These are phyloP conservation scores for Volucella inanis DNA, from an alignment of 2,888 invertebrate species.

Conservation along the genomic window DNA sequence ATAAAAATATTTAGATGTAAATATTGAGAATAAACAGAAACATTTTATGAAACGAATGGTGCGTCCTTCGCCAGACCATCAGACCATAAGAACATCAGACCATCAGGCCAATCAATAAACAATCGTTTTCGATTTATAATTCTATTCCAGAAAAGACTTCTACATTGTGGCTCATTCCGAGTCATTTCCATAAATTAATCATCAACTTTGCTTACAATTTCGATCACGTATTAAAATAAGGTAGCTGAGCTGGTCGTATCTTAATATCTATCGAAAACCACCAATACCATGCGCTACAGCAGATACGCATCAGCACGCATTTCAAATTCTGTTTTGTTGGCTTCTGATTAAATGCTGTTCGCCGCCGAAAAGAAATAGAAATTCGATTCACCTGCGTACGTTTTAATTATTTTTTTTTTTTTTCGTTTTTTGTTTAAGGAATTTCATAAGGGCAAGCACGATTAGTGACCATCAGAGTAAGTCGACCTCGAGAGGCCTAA, in stretches of 20 bases:
- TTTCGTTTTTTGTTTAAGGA: slow-evolving; percentile 15
- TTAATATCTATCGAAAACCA: not conserved
- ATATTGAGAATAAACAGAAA: slow-evolving; percentile 17
- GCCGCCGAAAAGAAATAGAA: too few relatives aligned
- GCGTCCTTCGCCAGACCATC: slow-evolving; percentile 21
- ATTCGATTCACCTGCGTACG: too few relatives aligned
- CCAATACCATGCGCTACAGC: slow-evolving; percentile 29
- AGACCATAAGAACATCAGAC: not conserved
- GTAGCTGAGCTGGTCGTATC: slow-evolving; percentile 1
- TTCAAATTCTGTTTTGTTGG: slow-evolving; percentile 30
- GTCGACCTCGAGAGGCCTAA: slow-evolving; percentile 57
- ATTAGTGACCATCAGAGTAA: slow-evolving; percentile 41
- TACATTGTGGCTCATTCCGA: not conserved
- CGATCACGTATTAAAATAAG: slow-evolving; percentile 45
- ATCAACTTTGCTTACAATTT: slow-evolving; percentile 21
- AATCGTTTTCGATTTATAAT: slow-evolving; percentile 9
- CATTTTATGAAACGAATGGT: not conserved
- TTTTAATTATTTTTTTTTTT: not conserved
- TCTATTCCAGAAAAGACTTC: too few relatives aligned
- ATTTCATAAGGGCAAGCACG: slow-evolving; percentile 34
- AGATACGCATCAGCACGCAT: slow-evolving; percentile 52
- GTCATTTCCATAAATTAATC: slow-evolving; percentile 24
- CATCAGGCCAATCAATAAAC: not conserved
- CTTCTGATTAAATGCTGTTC: slow-evolving; percentile 7
- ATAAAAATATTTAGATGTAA: not conserved